Evolutionary conservation across 2,888 invertebrate species (phyloP).

Genomic region (Mechanitis messenoides): DNA sequence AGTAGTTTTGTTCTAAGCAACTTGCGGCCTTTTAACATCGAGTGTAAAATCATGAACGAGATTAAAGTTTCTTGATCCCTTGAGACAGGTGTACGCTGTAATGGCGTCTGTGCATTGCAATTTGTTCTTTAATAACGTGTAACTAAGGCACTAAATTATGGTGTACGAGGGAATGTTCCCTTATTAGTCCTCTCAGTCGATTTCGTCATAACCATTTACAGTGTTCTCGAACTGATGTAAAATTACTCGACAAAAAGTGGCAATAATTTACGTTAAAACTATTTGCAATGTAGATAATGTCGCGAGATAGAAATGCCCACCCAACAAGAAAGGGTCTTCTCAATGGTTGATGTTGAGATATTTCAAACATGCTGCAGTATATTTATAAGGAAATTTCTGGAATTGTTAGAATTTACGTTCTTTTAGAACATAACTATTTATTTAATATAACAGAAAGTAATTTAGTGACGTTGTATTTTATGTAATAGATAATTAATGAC

Average conservation of each 20-base stretch:
- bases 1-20: slow-evolving; percentile 42
- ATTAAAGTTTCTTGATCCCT: slow-evolving; percentile 66
- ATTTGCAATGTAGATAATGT: slow-evolving; percentile 35
- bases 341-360: slow-evolving; percentile 25
- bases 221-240: slow-evolving; percentile 26
- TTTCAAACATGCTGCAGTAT: slow-evolving; percentile 15
- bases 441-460: slow-evolving; percentile 26
- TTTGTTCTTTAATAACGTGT: slow-evolving; percentile 36
- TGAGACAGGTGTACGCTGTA: slow-evolving; percentile 61
- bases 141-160: slow-evolving; percentile 44
- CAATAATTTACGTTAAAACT: slow-evolving; percentile 36
- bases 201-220: slow-evolving; percentile 51
- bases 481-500: no score
- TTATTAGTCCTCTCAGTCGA: slow-evolving; percentile 48
- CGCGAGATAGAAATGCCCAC: slow-evolving; percentile 42
- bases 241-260: slow-evolving; percentile 39
- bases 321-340: slow-evolving; percentile 42
- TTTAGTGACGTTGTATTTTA: background rate
- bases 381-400: slow-evolving; percentile 8
- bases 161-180: slow-evolving; percentile 44
- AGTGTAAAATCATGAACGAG: slow-evolving; percentile 47
- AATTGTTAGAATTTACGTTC: slow-evolving; percentile 26
- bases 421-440: slow-evolving; percentile 23
- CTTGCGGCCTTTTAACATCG: slow-evolving; percentile 48
- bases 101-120: slow-evolving; percentile 35